Evolutionary conservation across 2,113 vertebrate species (phyloP), one percentile per base, ranked within the genome.

Genomic region (Sinocyclocheilus grahami): DNA sequence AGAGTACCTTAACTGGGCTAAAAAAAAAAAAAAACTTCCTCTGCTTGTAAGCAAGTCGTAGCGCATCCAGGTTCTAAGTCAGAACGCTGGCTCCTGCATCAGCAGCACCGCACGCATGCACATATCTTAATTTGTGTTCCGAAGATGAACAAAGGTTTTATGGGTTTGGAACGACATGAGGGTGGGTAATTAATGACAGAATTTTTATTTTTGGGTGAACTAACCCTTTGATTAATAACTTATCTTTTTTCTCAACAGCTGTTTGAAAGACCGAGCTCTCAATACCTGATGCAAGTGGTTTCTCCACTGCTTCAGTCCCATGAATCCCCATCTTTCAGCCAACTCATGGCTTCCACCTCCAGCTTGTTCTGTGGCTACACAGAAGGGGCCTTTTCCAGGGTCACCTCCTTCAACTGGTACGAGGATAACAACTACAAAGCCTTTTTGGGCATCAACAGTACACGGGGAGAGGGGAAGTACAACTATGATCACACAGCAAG

Each of bases 341-440:
- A 95, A 84, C 89, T 97, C 89, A 92, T 94, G 93, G 89, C 92
- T 5, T 90, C 94, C 20, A 90, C 96, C 53, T 97, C 97, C 76
- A 94, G 95, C 69, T 95, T 99, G 79, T 91, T 98, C 33, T 99
- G 97, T 88, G 97, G 97, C 62, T 98, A 98, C 90, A 96, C 96
- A 4, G 97, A 98, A 87, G 96, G 96, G 80, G 96, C 96, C 39
- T 97, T 97, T 87, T 95, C 97, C 83, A 92, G 95, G 78, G 96
- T 99, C 39, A 92, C 96, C 89, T 99, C 98, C 77, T 97, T 97
- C 90, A 99, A 99, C 92, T 99, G 97, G 97, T 98, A 97, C 22
- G 97, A 99, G 94, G 97, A 99, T 92, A 48, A 98, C 83, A 98
- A 98, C 94, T 98, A 98, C 91, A 99, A 97, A 92, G 97, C 94